Conservation (phyloP, 2,797 vertebrate species). For the Cossypha polioptera region DNA sequence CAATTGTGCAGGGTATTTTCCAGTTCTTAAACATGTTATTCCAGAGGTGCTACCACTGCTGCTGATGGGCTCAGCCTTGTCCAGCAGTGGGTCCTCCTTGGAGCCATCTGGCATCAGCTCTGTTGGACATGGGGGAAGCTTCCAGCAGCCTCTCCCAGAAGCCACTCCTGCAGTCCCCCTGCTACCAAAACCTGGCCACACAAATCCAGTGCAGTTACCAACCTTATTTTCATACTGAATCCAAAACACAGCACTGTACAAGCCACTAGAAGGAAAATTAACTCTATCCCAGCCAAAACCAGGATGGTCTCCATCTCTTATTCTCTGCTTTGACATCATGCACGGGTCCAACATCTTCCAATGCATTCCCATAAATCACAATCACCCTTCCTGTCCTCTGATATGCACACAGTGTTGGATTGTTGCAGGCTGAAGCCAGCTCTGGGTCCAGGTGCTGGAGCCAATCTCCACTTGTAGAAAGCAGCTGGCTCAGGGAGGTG, state of each 20-base stretch:
- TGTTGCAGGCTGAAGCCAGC: neutral
- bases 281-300: neutral
- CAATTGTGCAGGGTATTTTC: neutral
- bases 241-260: neutral
- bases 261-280: neutral
- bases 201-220: neutral
- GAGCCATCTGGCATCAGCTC: neutral
- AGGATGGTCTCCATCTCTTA: neutral
- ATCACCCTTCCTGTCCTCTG: neutral
- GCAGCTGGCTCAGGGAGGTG: neutral
- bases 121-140: neutral
- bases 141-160: neutral
- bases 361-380: neutral
- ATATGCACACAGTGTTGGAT: neutral
- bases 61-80: neutral
- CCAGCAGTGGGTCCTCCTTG: neutral
- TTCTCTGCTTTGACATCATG: neutral
- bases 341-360: neutral
- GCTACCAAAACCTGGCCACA: neutral
- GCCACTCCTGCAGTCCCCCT: neutral
- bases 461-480: neutral
- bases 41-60: neutral
- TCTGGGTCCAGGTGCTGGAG: neutral
- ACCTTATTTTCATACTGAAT: rapidly evolving
- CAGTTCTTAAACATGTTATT: too few species aligned